Conservation (phyloP, 1,140 invertebrate genomes). For the Microvelia longipes region DNA sequence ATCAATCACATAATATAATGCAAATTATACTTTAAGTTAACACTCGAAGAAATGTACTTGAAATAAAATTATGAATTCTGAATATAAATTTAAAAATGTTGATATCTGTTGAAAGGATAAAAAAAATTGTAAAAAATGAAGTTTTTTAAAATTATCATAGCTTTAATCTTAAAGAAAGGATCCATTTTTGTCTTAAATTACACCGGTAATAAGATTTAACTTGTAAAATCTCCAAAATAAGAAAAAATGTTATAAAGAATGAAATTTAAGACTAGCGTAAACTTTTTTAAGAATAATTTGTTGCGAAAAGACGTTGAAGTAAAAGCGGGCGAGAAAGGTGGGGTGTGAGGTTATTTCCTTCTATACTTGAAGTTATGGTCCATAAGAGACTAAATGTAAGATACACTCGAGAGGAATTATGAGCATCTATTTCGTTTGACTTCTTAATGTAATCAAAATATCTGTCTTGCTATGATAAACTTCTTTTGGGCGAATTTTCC, state of each 20-base stretch:
- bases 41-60: neutral
- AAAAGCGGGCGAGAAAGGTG: too few relatives aligned
- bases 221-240: neutral
- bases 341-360: too few relatives aligned
- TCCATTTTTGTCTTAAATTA: neutral
- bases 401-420: neutral
- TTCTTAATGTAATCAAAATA: too few relatives aligned
- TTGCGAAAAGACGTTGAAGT: neutral
- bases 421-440: too few relatives aligned
- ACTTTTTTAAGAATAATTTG: neutral
- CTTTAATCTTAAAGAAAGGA: neutral
- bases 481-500: too few relatives aligned
- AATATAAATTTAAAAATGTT: neutral
- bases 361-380: neutral
- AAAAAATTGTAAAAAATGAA: neutral
- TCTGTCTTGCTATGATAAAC: too few relatives aligned
- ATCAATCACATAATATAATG: too few relatives aligned
- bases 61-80: neutral
- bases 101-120: neutral
- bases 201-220: neutral
- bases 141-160: neutral
- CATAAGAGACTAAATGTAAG: neutral
- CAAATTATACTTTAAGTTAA: neutral
- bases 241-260: neutral
- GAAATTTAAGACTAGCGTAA: neutral